Evolutionary conservation across 2,888 invertebrate species (phyloP), one percentile per base, ranked within the genome.

Genomic region (Acleris sparsana): DNA sequence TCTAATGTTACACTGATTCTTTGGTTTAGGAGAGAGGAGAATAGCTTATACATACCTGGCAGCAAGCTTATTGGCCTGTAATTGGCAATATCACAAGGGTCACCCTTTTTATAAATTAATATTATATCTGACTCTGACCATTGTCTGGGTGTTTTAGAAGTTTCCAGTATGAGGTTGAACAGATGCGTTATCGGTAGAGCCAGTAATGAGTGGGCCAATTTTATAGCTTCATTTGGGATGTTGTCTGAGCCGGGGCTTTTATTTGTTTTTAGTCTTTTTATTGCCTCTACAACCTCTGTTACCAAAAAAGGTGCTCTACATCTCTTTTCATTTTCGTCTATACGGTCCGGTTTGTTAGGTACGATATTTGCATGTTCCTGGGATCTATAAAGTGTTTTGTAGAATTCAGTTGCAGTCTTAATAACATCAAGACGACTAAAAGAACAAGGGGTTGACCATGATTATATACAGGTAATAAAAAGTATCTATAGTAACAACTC

Each of bases 61-160:
- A 60, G 48, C 53, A 68, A 25, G 56, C 61, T 66, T 18, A 55
- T 63, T 61, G 59, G 53, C 20, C 60, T 67, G 51, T 70, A 69
- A 43, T 67, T 70, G 6, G 52, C 53, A 20, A 68, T 63, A 48
- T 63, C 60, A 13, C 55, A 44, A 53, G 55, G 53, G 33, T 69
- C 62, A 29, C 71, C 71, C 18, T 69, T 64, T 65, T 68, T 68
- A 22, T 61, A 7, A 65, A 33, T 16, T 7, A 65, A 13, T n/a
- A 60, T 65, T 4, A 65, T 65, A 18, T 60, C 51, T 18, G 65
- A 65, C 29, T 61, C 56, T 9, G 61, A 55, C 65, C 65, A 66
- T 43, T 66, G 61, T 0, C 52, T 25, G 17, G 65, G 65, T 44
- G 44, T 66, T 13, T 49, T 16, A 7, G 18, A 9, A 17, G 20